Percentiles rank a stretch among this genome's conserved stretches.
Evolutionary conservation across 2,113 vertebrate species (phyloP).

Genomic region (Dipodomys spectabilis): DNA sequence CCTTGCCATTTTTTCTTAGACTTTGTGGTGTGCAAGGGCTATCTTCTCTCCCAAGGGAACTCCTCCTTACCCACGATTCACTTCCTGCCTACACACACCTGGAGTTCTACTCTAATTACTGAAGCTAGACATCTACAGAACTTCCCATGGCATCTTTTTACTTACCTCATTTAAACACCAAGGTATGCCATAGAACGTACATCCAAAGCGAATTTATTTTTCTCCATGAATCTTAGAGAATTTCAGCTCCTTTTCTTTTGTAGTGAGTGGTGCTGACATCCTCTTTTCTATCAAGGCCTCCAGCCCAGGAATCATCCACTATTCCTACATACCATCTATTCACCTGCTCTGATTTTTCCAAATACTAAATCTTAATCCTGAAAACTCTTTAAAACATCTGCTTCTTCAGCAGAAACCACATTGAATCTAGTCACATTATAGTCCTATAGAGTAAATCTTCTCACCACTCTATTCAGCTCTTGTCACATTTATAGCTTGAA

Average conservation of each 20-base stretch:
- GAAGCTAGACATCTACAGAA: not conserved
- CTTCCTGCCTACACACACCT: not conserved
- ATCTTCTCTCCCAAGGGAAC: not conserved
- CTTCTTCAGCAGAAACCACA: not conserved
- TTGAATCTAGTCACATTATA: not conserved
- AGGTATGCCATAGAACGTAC: not conserved
- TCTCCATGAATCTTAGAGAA: not conserved
- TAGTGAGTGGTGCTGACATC: not conserved
- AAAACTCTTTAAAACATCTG: not conserved
- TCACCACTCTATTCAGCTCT: not conserved
- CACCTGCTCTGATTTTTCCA: not conserved
- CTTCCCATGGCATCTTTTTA: not conserved
- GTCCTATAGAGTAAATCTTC: not conserved
- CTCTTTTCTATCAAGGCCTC: not conserved
- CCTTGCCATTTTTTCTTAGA: not conserved
- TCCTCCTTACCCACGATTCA: not conserved
- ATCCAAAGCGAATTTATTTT: not conserved
- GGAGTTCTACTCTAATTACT: not conserved
- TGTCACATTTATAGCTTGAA: not conserved
- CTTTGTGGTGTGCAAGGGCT: not conserved
- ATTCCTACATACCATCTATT: too few relatives aligned
- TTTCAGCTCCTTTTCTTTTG: not conserved
- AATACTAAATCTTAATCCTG: not conserved
- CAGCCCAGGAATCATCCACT: not conserved
- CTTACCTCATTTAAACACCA: not conserved